phyloP scores from a whole-genome alignment of 2,888 invertebrate genomes.

The Drosophila planitibia region DNA sequence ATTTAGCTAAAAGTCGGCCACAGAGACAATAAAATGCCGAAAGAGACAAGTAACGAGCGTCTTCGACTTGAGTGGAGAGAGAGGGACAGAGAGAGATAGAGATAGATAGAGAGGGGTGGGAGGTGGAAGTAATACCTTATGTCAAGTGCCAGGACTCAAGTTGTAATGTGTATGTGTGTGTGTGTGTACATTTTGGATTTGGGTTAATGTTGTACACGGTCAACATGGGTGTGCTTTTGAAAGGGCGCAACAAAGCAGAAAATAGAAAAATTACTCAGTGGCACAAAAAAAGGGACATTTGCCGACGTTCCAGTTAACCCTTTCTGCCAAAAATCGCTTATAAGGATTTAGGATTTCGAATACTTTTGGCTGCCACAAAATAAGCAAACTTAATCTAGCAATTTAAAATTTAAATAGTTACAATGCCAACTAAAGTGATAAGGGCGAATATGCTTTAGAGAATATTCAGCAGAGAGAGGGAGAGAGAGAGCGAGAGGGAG shows the following conservation, averaged over 20 bases:
- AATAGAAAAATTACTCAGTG: conserved; percentile 77
- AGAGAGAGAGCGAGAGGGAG: not conserved
- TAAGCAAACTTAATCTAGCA: not conserved
- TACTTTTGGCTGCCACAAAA: not conserved
- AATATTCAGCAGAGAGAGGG: not conserved
- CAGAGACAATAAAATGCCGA: conserved; percentile 45
- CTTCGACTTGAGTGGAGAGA: conserved; percentile 16
- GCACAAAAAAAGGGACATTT: conserved; percentile 42
- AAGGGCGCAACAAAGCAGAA: conserved; percentile 76
- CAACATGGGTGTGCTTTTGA: conserved; percentile 78
- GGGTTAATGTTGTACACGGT: conserved; percentile 77
- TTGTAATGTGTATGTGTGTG: conserved; percentile 19
- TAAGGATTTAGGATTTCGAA: not conserved
- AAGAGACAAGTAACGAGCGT: conserved; percentile 27
- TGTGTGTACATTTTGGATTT: conserved; percentile 62
- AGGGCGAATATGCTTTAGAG: conserved; percentile 15
- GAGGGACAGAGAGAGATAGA: not conserved
- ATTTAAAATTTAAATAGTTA: not conserved
- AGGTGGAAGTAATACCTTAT: conserved; percentile 27
- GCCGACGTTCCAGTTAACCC: conserved; percentile 33
- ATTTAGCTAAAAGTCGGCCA: conserved; percentile 68
- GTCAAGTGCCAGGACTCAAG: conserved; percentile 43
- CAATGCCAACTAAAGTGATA: not conserved
- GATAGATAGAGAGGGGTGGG: not conserved
- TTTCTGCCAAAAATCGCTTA: conserved; percentile 12